A percentile compares a stretch with the other conserved stretches of the same genome.
These are phyloP conservation scores for Melanotaenia pygmaea DNA, from an alignment of 2,797 vertebrate species.

Conservation along the genomic window DNA sequence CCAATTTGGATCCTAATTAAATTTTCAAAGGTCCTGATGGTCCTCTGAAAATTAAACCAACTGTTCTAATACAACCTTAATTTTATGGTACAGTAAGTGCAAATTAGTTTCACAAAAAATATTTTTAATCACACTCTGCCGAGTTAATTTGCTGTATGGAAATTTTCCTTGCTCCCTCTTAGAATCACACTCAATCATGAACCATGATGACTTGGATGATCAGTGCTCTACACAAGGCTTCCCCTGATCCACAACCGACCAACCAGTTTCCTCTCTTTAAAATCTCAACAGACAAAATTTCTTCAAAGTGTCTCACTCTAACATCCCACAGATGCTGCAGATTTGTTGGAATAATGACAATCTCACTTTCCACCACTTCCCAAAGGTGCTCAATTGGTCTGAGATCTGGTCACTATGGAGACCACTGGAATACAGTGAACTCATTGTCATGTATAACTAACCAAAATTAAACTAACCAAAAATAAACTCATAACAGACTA, in stretches of 20 bases:
- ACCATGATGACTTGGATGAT: slow-evolving; percentile 67
- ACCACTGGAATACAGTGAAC: no score
- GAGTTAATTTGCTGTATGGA: slow-evolving; percentile 81
- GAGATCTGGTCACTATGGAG: no score
- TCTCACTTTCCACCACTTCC: no score
- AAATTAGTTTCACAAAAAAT: slow-evolving; percentile 84
- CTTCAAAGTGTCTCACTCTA: neutral
- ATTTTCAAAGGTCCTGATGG: slow-evolving; percentile 83
- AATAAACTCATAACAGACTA: no score
- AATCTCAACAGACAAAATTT: neutral
- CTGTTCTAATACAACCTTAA: slow-evolving; percentile 81
- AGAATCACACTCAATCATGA: slow-evolving; percentile 67
- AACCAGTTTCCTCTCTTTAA: neutral
- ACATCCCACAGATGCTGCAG: no score
- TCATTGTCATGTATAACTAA: no score
- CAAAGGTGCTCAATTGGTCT: no score
- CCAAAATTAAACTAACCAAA: no score
- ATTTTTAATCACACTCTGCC: slow-evolving; percentile 81
- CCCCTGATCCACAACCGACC: slow-evolving; percentile 8
- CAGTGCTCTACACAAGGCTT: slow-evolving; percentile 33
- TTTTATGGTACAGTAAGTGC: slow-evolving; percentile 86
- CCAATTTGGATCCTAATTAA: slow-evolving; percentile 83
- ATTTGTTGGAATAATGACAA: no score
- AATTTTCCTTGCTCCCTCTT: slow-evolving; percentile 70
- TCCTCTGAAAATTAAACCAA: slow-evolving; percentile 81